Evolutionary conservation across 2,113 vertebrate genomes (phyloP).

Genomic region (Labeo rohita): DNA sequence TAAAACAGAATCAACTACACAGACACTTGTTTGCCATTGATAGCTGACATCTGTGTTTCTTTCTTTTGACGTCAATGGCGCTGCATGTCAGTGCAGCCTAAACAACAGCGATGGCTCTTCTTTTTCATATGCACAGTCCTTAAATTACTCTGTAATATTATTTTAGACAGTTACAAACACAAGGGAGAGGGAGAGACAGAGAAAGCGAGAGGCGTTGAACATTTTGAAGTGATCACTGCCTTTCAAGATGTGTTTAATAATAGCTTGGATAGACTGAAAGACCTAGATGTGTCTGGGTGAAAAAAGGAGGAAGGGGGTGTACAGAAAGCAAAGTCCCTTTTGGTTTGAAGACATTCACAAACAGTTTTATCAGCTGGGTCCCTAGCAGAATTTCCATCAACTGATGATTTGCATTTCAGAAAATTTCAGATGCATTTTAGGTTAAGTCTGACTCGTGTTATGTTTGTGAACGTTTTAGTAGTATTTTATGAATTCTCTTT

Average conservation of each 20-base stretch:
- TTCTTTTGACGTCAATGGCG: not conserved
- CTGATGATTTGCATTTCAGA: conserved; percentile 45
- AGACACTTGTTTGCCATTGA: not conserved
- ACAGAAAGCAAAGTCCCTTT: not conserved
- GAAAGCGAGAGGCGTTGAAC: not conserved
- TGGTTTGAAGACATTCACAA: no score
- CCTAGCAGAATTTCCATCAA: conserved; percentile 19
- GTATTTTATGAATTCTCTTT: conserved; percentile 28
- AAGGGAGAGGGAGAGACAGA: not conserved
- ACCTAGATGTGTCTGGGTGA: conserved; percentile 33
- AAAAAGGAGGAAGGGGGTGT: conserved; percentile 11
- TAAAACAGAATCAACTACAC: not conserved
- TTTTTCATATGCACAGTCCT: not conserved
- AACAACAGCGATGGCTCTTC: not conserved
- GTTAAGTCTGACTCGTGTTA: not conserved
- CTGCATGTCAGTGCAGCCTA: not conserved
- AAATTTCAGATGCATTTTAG: not conserved
- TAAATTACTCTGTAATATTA: conserved; percentile 19
- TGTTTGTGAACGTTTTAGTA: not conserved
- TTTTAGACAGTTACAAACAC: not conserved
- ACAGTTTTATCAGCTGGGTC: no score
- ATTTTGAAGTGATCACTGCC: conserved; percentile 7
- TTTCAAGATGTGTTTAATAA: conserved; percentile 50
- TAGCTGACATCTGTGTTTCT: not conserved
- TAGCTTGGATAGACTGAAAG: not conserved